Evolutionary conservation across 2,888 invertebrate genomes (phyloP).

Genomic region (Lamellibrachia columna): DNA sequence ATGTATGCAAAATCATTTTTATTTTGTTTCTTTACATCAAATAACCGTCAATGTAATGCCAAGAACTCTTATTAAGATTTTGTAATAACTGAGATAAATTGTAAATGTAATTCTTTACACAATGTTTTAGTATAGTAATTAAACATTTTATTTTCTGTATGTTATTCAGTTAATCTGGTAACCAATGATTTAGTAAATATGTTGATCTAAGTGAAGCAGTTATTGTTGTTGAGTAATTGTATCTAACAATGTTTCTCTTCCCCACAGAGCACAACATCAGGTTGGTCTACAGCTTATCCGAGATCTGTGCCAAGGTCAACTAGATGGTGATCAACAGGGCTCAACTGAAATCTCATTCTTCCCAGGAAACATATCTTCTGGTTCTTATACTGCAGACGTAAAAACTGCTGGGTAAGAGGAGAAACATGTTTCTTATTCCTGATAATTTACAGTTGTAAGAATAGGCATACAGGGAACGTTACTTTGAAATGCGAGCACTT

Average conservation of each 20-base stretch:
- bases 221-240: constrained; percentile 11
- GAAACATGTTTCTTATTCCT: background rate
- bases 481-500: background rate
- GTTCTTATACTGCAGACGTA: constrained; percentile 77
- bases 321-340: constrained; percentile 77
- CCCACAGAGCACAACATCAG: constrained; percentile 65
- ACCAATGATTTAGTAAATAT: background rate
- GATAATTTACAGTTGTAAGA: background rate
- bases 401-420: constrained; percentile 83
- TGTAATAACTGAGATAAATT: no score
- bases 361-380: constrained; percentile 73
- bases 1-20: no score
- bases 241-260: constrained; percentile 22
- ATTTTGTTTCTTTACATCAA: no score
- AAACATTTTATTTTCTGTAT: background rate
- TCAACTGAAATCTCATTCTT: constrained; percentile 81
- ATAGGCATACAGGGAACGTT: background rate
- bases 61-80: no score
- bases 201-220: background rate
- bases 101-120: background rate
- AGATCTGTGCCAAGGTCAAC: constrained; percentile 78
- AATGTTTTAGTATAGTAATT: background rate
- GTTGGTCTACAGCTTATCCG: constrained; percentile 79
- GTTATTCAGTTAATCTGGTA: background rate
- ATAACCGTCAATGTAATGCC: no score